phyloP scores from a whole-genome alignment of 1,140 invertebrate genomes.

The Periplaneta americana region DNA sequence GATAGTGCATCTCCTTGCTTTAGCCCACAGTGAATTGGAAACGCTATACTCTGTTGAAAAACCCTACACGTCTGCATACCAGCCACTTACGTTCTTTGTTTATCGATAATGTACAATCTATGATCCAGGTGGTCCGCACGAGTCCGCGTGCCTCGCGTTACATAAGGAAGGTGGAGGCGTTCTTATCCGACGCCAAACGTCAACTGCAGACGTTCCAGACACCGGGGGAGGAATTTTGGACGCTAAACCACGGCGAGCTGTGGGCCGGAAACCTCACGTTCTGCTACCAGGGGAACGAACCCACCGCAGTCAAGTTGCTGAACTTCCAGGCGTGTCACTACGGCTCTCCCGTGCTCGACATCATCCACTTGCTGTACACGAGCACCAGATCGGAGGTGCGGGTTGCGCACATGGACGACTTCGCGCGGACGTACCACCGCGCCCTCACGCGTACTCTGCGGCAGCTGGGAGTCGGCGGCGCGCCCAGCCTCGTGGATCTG shows the following conservation, averaged over 20 bases:
- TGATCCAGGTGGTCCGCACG: background rate
- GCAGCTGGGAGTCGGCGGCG: no score
- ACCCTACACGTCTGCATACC: no score
- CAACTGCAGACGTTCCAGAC: slow-evolving; percentile 30
- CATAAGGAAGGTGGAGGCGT: background rate
- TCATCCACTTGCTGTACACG: slow-evolving; percentile 17
- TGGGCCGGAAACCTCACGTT: slow-evolving; percentile 20
- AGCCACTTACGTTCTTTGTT: no score
- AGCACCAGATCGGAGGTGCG: background rate
- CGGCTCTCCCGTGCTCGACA: slow-evolving; percentile 17
- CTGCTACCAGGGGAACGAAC: background rate
- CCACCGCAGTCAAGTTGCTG: background rate
- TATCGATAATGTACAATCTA: no score
- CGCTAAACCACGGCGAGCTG: slow-evolving; percentile 20
- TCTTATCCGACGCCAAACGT: background rate
- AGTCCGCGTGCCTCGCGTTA: background rate
- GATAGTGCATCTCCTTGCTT: no score
- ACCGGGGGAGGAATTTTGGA: slow-evolving; percentile 27
- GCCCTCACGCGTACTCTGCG: background rate
- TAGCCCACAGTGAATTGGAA: no score
- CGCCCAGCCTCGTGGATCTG: background rate
- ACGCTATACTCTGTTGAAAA: no score
- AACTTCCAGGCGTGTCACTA: slow-evolving; percentile 18
- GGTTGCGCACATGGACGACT: background rate
- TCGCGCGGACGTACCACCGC: background rate